A percentile compares a stretch with the other conserved stretches of the same genome.
Conservation (phyloP, 92 coral and sea anemone species). For the Scolanthus callimorphus region DNA sequence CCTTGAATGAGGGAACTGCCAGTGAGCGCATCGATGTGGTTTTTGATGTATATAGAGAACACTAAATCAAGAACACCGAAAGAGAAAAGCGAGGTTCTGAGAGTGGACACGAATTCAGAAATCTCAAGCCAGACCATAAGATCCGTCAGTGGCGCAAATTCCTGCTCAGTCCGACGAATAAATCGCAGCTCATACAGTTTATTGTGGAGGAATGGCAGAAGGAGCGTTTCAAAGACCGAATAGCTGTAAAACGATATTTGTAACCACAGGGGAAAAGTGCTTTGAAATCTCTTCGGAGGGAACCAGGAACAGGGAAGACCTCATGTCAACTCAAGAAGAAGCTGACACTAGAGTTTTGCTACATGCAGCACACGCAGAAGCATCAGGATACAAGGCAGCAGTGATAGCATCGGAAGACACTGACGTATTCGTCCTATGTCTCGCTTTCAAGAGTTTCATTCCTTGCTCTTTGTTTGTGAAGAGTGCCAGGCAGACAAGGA, state of each 20-base stretch:
- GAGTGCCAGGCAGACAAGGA: slow-evolving; percentile 22
- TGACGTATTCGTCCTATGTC: slow-evolving; percentile 24
- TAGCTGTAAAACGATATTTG: slow-evolving; percentile 6
- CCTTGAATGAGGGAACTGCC: slow-evolving; percentile 7
- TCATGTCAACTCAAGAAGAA: slow-evolving; percentile 45
- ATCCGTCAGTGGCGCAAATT: slow-evolving; percentile 23
- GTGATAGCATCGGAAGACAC: slow-evolving; percentile 41
- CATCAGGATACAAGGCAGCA: slow-evolving; percentile 32
- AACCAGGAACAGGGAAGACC: slow-evolving; percentile 21
- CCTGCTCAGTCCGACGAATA: slow-evolving; percentile 19
- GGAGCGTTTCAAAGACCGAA: slow-evolving; percentile 18
- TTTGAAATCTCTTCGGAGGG: slow-evolving; percentile 23
- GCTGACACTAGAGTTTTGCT: slow-evolving; percentile 40
- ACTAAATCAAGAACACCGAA: slow-evolving; percentile 37
- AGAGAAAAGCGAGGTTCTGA: slow-evolving; percentile 20
- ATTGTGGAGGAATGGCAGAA: slow-evolving; percentile 37
- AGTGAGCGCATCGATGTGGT: slow-evolving; percentile 18
- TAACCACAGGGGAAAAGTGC: slow-evolving; percentile 24
- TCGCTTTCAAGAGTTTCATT: slow-evolving; percentile 36
- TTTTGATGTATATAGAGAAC: slow-evolving; percentile 29
- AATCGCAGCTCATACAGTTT: slow-evolving; percentile 19
- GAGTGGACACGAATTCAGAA: slow-evolving; percentile 14
- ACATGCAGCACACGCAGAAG: slow-evolving; percentile 52
- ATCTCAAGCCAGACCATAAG: slow-evolving; percentile 15
- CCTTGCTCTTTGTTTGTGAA: slow-evolving; percentile 41